phyloP scores from a whole-genome alignment of 2,113 vertebrate genomes.

The Eolophus roseicapilla region DNA sequence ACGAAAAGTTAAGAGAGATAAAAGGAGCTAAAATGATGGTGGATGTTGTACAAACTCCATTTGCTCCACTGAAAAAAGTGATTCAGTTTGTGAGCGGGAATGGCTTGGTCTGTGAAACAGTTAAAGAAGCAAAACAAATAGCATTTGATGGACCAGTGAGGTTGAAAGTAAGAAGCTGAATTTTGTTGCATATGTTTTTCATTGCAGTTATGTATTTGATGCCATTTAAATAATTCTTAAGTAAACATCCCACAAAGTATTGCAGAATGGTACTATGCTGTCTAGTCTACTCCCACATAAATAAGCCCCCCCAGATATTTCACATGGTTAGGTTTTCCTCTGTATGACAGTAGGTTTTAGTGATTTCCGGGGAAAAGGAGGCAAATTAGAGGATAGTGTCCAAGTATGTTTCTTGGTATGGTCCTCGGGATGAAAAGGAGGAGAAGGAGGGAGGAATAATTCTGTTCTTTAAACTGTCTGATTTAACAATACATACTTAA shows the following conservation, averaged over 20 bases:
- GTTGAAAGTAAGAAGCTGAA: slow-evolving; percentile 78
- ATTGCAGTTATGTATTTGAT: background rate
- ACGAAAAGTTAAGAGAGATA: slow-evolving; percentile 88
- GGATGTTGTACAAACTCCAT: slow-evolving; percentile 85
- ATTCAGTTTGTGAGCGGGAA: slow-evolving; percentile 95
- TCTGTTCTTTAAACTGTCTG: background rate
- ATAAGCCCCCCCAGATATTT: background rate
- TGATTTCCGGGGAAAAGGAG: background rate
- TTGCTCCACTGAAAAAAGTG: slow-evolving; percentile 81
- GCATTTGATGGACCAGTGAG: slow-evolving; percentile 84
- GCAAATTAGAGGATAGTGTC: background rate
- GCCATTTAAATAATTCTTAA: background rate
- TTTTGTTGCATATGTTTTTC: background rate
- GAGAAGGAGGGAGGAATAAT: background rate
- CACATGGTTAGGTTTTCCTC: background rate
- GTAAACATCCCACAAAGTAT: background rate
- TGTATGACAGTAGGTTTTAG: background rate
- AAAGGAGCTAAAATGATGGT: slow-evolving; percentile 88
- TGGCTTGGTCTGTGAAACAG: slow-evolving; percentile 87
- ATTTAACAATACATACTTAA: background rate
- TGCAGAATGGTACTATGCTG: background rate
- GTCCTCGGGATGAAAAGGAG: background rate
- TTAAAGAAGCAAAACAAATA: slow-evolving; percentile 84
- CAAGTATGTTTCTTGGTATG: background rate
- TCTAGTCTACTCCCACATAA: background rate